phyloP scores from a whole-genome alignment of 2,888 invertebrate species.

The Cheilosia variabilis region DNA sequence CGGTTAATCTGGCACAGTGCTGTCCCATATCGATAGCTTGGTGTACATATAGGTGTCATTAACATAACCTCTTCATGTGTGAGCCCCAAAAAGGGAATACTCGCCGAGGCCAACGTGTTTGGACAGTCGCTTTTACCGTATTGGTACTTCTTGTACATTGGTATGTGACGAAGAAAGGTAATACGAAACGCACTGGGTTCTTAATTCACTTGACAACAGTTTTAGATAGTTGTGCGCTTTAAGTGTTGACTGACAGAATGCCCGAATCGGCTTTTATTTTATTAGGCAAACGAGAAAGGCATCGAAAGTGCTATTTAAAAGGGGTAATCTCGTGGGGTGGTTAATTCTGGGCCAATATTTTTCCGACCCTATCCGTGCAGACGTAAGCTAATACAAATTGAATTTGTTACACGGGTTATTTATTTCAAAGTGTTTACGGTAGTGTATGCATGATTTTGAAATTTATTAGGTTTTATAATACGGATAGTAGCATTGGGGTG shows the following conservation, averaged over 20 bases:
- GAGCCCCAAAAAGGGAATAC: slow-evolving; percentile 36
- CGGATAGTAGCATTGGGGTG: too few species aligned
- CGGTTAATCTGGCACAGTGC: neutral
- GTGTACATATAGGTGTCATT: slow-evolving; percentile 61
- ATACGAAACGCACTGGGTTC: slow-evolving; percentile 11
- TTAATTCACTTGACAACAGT: slow-evolving; percentile 39
- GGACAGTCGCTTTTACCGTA: neutral
- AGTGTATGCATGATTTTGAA: too few species aligned
- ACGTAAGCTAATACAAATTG: neutral
- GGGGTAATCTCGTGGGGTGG: neutral
- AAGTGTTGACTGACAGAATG: neutral
- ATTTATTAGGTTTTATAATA: too few species aligned
- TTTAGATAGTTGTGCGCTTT: neutral
- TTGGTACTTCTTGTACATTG: slow-evolving; percentile 28
- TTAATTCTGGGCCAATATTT: neutral
- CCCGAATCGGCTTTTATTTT: slow-evolving; percentile 14
- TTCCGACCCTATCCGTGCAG: neutral
- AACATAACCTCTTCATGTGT: slow-evolving; percentile 68
- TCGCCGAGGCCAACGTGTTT: slow-evolving; percentile 52
- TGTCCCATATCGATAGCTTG: neutral
- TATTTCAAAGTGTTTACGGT: too few species aligned
- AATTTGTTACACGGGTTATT: neutral
- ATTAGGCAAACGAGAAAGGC: neutral
- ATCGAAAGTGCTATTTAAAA: neutral
- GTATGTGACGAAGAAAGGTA: neutral